phyloP scores from a whole-genome alignment of 1,140 invertebrate species.

The Penaeus japonicus region DNA sequence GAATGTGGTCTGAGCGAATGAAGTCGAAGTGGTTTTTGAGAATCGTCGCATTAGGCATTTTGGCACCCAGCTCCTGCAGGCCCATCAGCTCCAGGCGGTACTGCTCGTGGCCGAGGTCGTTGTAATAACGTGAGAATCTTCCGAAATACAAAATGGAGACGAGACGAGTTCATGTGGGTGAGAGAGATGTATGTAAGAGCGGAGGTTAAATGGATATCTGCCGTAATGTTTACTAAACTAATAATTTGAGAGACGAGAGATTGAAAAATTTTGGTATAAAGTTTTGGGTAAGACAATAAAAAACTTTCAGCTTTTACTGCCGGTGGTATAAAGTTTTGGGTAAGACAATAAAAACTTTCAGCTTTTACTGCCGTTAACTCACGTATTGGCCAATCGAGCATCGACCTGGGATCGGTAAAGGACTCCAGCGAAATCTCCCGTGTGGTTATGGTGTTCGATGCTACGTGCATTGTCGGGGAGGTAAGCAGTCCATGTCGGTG shows the following conservation, averaged over 20 bases:
- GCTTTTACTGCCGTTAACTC: background rate
- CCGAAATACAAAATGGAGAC: background rate
- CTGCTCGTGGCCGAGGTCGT: constrained; percentile 22
- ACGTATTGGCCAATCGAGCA: constrained; percentile 59
- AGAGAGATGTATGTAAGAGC: background rate
- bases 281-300: too few species aligned
- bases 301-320: background rate
- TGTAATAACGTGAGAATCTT: constrained; percentile 37
- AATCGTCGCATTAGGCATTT: constrained; percentile 41
- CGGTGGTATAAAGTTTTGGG: background rate
- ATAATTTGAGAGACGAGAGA: too few species aligned
- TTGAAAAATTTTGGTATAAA: too few species aligned
- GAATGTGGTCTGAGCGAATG: constrained; percentile 62
- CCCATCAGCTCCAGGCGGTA: constrained; percentile 50
- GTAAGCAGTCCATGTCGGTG: constrained; percentile 59
- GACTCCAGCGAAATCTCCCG: constrained; percentile 65
- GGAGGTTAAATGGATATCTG: background rate
- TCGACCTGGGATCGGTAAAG: constrained; percentile 62
- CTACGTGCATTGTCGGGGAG: constrained; percentile 60
- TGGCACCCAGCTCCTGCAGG: constrained; percentile 51
- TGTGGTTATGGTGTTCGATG: constrained; percentile 60
- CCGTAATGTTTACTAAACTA: background rate
- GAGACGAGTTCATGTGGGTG: background rate
- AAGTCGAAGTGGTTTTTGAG: constrained; percentile 61
- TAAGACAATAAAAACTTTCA: background rate